phyloP scores from a whole-genome alignment of 2,113 vertebrate species.

The Salvelinus fontinalis region DNA sequence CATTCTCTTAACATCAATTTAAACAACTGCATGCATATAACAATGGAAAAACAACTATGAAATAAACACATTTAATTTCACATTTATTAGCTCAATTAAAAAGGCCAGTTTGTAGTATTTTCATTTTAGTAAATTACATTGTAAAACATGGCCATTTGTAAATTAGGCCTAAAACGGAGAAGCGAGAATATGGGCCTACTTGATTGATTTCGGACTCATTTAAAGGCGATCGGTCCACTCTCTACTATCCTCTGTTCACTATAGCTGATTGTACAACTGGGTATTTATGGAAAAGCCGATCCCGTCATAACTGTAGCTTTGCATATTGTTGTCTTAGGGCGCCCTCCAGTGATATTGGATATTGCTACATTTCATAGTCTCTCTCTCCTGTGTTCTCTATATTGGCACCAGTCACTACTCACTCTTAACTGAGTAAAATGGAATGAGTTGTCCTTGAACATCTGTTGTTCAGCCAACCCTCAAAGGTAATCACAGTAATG shows the following conservation, averaged over 20 bases:
- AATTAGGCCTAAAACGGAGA: too few species aligned
- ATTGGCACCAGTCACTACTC: constrained; percentile 45
- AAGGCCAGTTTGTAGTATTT: too few species aligned
- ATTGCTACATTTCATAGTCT: constrained; percentile 5
- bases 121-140: too few species aligned
- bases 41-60: not conserved
- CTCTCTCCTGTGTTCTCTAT: constrained; percentile 60
- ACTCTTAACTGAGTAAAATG: constrained; percentile 58
- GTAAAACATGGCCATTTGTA: too few species aligned
- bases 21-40: not conserved
- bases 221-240: too few species aligned
- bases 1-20: too few species aligned
- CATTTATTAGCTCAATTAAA: too few species aligned
- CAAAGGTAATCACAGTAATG: constrained; percentile 82
- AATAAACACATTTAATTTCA: not conserved
- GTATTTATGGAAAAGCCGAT: too few species aligned
- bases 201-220: too few species aligned
- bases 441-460: constrained; percentile 78
- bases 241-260: too few species aligned
- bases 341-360: constrained; percentile 41
- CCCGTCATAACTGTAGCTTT: not conserved
- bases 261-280: too few species aligned
- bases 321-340: constrained; percentile 33
- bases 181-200: too few species aligned
- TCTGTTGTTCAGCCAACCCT: constrained; percentile 78